A percentile compares a stretch with the other conserved stretches of the same genome.
phyloP scores from a whole-genome alignment of 2,888 invertebrate genomes.

The Ophion ventricosus region DNA sequence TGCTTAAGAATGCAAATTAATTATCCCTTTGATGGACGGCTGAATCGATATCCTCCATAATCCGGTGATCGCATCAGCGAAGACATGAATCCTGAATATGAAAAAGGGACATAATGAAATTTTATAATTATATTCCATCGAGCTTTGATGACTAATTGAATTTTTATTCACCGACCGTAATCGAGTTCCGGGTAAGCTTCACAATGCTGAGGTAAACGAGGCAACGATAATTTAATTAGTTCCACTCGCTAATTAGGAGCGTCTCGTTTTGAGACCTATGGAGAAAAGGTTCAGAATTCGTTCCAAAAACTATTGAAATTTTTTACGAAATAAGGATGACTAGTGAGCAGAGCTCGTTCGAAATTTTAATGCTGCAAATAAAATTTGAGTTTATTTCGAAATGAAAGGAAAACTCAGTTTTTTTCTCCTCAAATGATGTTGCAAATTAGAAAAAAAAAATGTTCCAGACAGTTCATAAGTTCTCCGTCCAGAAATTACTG shows the following conservation, averaged over 20 bases:
- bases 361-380: not conserved
- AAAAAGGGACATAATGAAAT: not conserved
- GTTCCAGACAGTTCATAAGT: too few relatives aligned
- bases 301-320: not conserved
- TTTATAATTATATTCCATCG: not conserved
- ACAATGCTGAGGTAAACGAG: not conserved
- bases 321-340: not conserved
- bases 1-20: not conserved
- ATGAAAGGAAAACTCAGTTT: too few relatives aligned
- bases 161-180: conserved; percentile 8
- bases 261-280: not conserved
- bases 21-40: not conserved
- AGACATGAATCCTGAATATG: not conserved
- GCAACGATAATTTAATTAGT: not conserved
- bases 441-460: too few relatives aligned
- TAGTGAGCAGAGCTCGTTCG: not conserved
- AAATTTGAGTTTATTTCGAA: not conserved
- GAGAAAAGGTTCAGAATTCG: not conserved
- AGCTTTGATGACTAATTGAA: conserved; percentile 15
- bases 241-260: not conserved
- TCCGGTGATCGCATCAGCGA: not conserved
- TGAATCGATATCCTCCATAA: not conserved
- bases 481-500: too few relatives aligned
- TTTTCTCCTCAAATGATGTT: not conserved
- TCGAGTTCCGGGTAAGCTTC: not conserved